These are phyloP conservation scores for Pogonocherus hispidulus DNA, from an alignment of 2,888 invertebrate genomes.

Conservation along the genomic window DNA sequence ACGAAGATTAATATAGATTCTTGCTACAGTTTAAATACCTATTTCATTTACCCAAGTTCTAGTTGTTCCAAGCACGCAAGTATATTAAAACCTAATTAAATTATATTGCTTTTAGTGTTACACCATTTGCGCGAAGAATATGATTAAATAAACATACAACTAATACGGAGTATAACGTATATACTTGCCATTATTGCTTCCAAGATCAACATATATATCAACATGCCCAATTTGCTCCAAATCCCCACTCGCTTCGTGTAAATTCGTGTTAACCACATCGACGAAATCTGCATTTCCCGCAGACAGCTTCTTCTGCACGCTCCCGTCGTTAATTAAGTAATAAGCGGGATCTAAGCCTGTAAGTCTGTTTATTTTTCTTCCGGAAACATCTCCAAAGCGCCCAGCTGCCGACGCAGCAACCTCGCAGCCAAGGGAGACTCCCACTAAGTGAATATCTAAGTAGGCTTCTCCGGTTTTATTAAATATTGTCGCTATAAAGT, in stretches of 20 bases:
- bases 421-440: slow-evolving; percentile 37
- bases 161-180: background rate
- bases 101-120: too few relatives aligned
- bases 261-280: slow-evolving; percentile 46
- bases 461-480: slow-evolving; percentile 46
- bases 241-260: slow-evolving; percentile 19
- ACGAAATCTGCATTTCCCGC: slow-evolving; percentile 45
- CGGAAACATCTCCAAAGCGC: slow-evolving; percentile 36
- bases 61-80: too few relatives aligned
- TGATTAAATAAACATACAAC: too few relatives aligned
- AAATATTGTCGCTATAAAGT: slow-evolving; percentile 44
- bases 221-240: slow-evolving; percentile 38
- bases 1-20: too few relatives aligned
- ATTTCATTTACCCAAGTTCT: too few relatives aligned
- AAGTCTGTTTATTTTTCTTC: slow-evolving; percentile 49
- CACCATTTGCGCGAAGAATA: too few relatives aligned
- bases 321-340: slow-evolving; percentile 39
- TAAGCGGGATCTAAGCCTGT: slow-evolving; percentile 47
- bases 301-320: slow-evolving; percentile 23
- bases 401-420: slow-evolving; percentile 35
- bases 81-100: too few relatives aligned
- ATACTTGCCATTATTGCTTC: slow-evolving; percentile 11
- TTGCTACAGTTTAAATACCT: too few relatives aligned
- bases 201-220: slow-evolving; percentile 45
- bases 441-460: slow-evolving; percentile 51